Conservation (phyloP, 2,113 vertebrate genomes). For the Peromyscus californicus region DNA sequence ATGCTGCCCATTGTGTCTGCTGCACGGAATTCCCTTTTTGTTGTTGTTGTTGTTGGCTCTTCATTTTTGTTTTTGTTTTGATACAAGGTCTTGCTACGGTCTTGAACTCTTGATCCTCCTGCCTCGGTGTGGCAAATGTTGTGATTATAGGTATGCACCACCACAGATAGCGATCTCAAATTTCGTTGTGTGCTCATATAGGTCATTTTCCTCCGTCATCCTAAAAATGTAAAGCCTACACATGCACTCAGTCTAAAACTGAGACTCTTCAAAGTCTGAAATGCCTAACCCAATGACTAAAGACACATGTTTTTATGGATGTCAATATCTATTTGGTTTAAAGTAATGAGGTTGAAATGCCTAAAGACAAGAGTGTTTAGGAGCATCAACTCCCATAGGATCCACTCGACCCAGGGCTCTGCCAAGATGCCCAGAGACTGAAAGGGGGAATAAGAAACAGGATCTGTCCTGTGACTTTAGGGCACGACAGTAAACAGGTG, state of each 20-base stretch:
- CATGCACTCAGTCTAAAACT: background rate
- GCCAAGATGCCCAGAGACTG: background rate
- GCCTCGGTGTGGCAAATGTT: background rate
- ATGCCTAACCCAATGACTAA: background rate
- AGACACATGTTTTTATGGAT: background rate
- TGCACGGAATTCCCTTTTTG: conserved; percentile 1
- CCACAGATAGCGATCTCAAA: background rate
- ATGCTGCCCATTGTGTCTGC: background rate
- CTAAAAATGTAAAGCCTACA: conserved; percentile 4
- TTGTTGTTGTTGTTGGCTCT: too few species aligned
- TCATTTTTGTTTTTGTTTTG: background rate
- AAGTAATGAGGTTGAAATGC: conserved; percentile 2
- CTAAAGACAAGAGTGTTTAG: conserved; percentile 19
- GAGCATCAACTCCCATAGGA: background rate
- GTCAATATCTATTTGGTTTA: conserved; percentile 8
- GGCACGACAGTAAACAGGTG: background rate
- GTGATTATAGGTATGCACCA: background rate
- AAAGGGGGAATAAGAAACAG: background rate
- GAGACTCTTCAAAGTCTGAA: conserved; percentile 29
- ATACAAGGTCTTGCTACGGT: background rate
- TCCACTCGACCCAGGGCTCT: background rate
- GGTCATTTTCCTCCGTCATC: conserved; percentile 21
- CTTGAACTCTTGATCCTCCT: background rate
- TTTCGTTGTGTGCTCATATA: background rate
- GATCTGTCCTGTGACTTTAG: background rate